Conservation (phyloP, 2,113 vertebrate genomes). For the Entosphenus tridentatus region DNA sequence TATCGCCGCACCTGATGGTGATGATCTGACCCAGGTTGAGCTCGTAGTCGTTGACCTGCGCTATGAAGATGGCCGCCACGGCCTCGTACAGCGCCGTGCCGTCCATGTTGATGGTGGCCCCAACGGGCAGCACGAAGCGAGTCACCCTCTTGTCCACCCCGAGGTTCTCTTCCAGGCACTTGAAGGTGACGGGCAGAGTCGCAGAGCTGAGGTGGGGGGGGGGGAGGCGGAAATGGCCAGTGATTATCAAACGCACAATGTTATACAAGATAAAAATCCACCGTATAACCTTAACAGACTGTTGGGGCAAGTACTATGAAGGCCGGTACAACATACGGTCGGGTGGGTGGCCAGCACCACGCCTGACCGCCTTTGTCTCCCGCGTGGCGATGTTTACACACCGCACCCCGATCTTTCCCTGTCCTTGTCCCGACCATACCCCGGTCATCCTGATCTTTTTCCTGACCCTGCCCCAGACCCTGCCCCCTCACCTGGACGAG, state of each 20-base stretch:
- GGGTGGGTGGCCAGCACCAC: too few species aligned
- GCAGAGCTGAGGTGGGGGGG: slow-evolving; percentile 40
- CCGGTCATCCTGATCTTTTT: too few species aligned
- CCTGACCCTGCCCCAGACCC: too few species aligned
- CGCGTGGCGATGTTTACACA: too few species aligned
- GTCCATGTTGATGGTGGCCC: slow-evolving; percentile 91
- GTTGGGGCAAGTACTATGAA: slow-evolving; percentile 7
- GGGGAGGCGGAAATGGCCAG: background rate
- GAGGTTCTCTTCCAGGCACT: slow-evolving; percentile 74
- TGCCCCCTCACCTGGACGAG: slow-evolving; percentile 48
- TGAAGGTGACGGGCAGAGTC: slow-evolving; percentile 81
- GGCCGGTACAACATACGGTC: too few species aligned
- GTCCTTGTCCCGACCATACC: too few species aligned
- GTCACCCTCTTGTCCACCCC: slow-evolving; percentile 70
- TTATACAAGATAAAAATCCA: background rate
- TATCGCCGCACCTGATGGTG: slow-evolving; percentile 51
- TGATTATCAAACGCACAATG: too few species aligned
- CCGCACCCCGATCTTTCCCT: too few species aligned
- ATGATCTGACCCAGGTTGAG: slow-evolving; percentile 91
- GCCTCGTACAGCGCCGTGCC: slow-evolving; percentile 82
- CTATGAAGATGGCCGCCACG: slow-evolving; percentile 85
- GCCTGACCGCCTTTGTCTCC: too few species aligned
- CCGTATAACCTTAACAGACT: background rate
- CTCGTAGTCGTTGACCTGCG: slow-evolving; percentile 87
- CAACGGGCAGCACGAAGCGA: slow-evolving; percentile 68